phyloP scores from a whole-genome alignment of 2,113 vertebrate species.

The Cervus canadensis region DNA sequence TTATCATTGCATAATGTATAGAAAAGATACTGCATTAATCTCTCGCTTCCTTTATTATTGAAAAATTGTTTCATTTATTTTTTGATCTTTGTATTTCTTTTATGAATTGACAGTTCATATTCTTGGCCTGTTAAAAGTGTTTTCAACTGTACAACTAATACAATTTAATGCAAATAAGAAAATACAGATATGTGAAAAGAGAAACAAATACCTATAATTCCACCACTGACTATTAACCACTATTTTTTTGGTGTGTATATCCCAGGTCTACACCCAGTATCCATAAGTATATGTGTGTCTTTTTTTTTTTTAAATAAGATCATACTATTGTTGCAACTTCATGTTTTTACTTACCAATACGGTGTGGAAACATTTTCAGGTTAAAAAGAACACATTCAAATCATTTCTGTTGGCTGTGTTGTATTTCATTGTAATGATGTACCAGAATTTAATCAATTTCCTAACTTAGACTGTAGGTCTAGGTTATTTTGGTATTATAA shows the following conservation, averaged over 20 bases:
- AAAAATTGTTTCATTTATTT: neutral
- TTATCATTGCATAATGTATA: neutral
- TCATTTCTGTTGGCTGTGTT: neutral
- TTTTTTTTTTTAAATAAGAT: neutral
- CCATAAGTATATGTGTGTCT: neutral
- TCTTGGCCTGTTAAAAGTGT: neutral
- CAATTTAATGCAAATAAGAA: neutral
- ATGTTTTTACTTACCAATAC: neutral
- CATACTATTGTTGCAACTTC: neutral
- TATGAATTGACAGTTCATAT: neutral
- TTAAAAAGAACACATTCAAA: neutral
- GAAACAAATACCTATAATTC: neutral
- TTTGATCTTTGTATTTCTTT: neutral
- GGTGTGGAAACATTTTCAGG: neutral
- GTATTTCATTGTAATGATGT: neutral
- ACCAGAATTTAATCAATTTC: neutral
- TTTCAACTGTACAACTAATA: neutral
- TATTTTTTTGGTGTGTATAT: neutral
- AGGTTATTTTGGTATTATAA: slow-evolving; percentile 41
- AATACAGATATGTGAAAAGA: neutral
- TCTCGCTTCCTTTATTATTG: neutral
- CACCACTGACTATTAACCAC: neutral
- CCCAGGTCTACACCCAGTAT: neutral
- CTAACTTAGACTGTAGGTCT: neutral
- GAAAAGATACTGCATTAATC: neutral